Evolutionary conservation across 53 echinoderm and acorn worm genomes (phyloP), one percentile per base, ranked within the genome.

Genomic region (Patiria pectinifera): DNA sequence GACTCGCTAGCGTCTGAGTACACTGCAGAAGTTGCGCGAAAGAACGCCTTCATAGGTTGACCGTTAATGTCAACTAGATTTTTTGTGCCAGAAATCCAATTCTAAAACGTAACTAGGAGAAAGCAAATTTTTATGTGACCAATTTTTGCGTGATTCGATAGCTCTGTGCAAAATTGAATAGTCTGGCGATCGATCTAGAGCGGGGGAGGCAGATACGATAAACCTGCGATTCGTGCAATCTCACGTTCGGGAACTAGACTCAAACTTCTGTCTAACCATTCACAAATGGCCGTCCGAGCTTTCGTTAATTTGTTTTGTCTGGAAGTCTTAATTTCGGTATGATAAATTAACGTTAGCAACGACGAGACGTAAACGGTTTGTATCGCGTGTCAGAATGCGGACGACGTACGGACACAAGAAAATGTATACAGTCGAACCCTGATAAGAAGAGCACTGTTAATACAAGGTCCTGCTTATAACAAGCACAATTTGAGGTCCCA

Each of bases 161-260:
- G 74, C 74, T 74, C 74, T 12, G 74, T 74, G 26, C 15, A 78
- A 26, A 71, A 44, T 35, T 87, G 18, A 87, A 87, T 48, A 87
- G 45, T 46, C 87, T 87, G 59, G 72, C 45, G 13, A 87, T 35
- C 19, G 72, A 45, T 59, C 84, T 2, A 92, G 63, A 45, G 91
- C 91, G 19, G 53, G 24, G 12, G 92, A 85, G 46, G 87, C 61
- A 25, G 92, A 92, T 46, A 92, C 85, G 0, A 92, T 84, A 25
- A 92, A 92, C 92, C 92, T 75, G 84, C 83, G 44, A 92, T 75
- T 18, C 92, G 85, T 21, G 85, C 92, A 45, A 92, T 84, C 3
- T 92, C 87, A 21, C 92, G 78, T 22, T 48, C 91, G 8, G 24
- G 89, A 12, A 89, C 47, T 79, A 60, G 80, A 14, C 25, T 13